Evolutionary conservation across 2,888 invertebrate species (phyloP).

Genomic region (Pollenia labialis): DNA sequence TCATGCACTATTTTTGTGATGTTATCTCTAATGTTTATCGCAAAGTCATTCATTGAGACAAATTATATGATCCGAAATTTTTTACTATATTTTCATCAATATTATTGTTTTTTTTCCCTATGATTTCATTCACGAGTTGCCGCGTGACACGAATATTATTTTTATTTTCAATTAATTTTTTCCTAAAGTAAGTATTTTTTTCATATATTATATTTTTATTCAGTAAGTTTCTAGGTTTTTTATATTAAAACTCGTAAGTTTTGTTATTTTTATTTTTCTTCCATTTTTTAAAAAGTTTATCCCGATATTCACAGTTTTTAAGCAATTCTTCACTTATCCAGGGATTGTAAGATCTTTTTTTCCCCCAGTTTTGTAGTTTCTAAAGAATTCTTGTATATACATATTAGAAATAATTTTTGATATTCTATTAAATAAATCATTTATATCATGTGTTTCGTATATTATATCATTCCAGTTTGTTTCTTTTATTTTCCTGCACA

Average conservation of each 20-base stretch:
- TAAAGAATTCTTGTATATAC: too few relatives aligned
- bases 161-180: slow-evolving; percentile 13
- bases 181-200: slow-evolving; percentile 6
- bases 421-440: too few relatives aligned
- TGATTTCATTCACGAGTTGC: slow-evolving; percentile 14
- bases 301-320: slow-evolving; percentile 9
- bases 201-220: slow-evolving; percentile 26
- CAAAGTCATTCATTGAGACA: too few relatives aligned
- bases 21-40: too few relatives aligned
- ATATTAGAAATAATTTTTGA: too few relatives aligned
- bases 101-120: neutral
- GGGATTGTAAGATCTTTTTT: too few relatives aligned
- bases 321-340: neutral
- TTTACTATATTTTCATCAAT: neutral
- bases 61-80: neutral
- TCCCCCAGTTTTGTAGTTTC: too few relatives aligned
- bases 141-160: slow-evolving; percentile 17
- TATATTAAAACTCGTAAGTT: neutral
- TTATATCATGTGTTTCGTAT: too few relatives aligned
- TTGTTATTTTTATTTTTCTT: slow-evolving; percentile 25
- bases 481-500: too few relatives aligned
- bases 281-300: slow-evolving; percentile 39
- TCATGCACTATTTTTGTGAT: too few relatives aligned
- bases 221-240: slow-evolving; percentile 12
- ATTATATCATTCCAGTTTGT: too few relatives aligned